Base-by-base conservation (phyloP, 2,113 vertebrate genomes). In the Diadophis punctatus region DNA sequence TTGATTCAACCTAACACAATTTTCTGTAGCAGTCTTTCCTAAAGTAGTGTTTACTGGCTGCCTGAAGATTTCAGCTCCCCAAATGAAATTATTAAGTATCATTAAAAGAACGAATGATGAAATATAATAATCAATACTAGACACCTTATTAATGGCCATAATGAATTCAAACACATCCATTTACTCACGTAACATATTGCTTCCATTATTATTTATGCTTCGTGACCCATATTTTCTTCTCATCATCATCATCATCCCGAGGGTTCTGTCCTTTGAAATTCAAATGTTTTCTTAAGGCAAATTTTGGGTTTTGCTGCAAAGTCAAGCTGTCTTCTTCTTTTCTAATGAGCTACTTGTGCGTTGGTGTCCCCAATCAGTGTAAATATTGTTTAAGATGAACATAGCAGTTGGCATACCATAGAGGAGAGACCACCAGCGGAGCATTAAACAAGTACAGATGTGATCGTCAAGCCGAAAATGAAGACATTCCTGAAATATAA, bases 361-460 rank as follows among this genome's bases (percentile, higher is more conserved):
- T 94, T 95, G 27, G 93, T 94, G 92, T 95, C 93, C 93, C 96
- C 97, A 97, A 97, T 97, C 97, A 97, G 96, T 96, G 97, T 97
- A 97, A 97, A 97, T 96, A 96, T 97, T 96, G 93, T 96, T 96
- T 96, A 95, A 96, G 96, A 97, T 97, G 96, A 97, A 97, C 96
- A 93, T 96, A 94, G 93, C 97, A 97, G 96, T 96, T 95, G 97
- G 97, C 97, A 97, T 97, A 96, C 97, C 97, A 92, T 95, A 95
- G 95, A 95, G 96, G 91, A 3, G 93, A 94, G 98, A 98, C 98
- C 98, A 98, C 98, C 97, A 98, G 97, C 97, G 95, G 96, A 97
- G 98, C 96, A 96, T 97, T 98, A 98, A 98, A 96, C 97, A 98
- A 97, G 96, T 97, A 96, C 98, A 98, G 98, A 98, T 98, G 97